Evolutionary conservation across 2,113 vertebrate species (phyloP).

Genomic region (Talpa occidentalis): DNA sequence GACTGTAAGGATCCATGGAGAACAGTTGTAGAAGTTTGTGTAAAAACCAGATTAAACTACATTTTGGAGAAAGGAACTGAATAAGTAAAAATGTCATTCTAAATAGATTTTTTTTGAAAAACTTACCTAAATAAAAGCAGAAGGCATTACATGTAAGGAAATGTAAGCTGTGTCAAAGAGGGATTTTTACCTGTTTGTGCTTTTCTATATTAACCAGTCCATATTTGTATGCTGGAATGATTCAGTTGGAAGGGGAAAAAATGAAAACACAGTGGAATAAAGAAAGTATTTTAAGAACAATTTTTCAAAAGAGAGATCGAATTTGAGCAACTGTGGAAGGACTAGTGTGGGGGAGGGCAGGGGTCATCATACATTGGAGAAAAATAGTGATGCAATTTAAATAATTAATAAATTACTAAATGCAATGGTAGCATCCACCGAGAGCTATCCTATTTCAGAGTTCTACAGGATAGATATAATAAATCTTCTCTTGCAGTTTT

Average conservation of each 20-base stretch:
- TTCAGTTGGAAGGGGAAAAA: neutral
- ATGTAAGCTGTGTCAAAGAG: neutral
- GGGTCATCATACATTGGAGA: neutral
- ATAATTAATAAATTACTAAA: neutral
- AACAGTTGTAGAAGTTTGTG: neutral
- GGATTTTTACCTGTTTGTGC: neutral
- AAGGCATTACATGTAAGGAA: neutral
- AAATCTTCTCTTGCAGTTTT: neutral
- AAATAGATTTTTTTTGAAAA: conserved; percentile 8
- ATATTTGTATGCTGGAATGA: neutral
- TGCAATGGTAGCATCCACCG: neutral
- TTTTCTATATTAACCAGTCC: neutral
- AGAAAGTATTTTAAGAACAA: neutral
- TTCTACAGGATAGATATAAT: neutral
- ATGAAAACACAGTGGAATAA: neutral
- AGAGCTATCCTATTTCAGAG: neutral
- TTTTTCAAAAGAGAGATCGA: neutral
- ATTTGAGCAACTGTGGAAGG: neutral
- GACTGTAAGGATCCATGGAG: neutral
- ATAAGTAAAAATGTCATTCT: neutral
- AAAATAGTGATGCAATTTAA: neutral
- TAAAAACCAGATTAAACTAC: neutral
- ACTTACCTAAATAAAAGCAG: neutral
- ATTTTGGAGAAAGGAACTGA: neutral
- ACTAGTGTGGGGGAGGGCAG: neutral